These are phyloP conservation scores for Miichthys miiuy DNA, from an alignment of 2,797 vertebrate genomes.

Conservation along the genomic window DNA sequence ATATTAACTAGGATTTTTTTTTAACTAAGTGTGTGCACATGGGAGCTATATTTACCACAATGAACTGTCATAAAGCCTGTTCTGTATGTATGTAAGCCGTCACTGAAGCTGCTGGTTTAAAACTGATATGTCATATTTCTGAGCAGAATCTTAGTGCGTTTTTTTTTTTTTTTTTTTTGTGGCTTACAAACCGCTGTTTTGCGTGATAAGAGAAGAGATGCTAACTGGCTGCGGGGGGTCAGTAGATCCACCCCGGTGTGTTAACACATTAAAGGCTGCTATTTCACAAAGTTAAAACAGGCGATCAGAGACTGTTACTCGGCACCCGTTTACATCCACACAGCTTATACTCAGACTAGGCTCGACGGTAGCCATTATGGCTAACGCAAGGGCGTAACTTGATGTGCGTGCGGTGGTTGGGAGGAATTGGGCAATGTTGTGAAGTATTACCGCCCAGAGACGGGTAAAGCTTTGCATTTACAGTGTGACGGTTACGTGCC, in stretches of 20 bases:
- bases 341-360: constrained; percentile 25
- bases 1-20: no score
- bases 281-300: constrained; percentile 1
- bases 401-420: constrained; percentile 8
- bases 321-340: constrained; percentile 9
- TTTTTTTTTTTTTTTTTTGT: no score
- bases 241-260: not conserved
- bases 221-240: not conserved
- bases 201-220: not conserved
- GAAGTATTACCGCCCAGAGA: constrained; percentile 25
- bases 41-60: not conserved
- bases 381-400: constrained; percentile 67
- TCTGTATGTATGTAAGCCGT: rapidly evolving
- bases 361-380: constrained; percentile 75
- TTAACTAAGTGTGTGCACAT: no score
- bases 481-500: constrained; percentile 79
- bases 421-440: constrained; percentile 5
- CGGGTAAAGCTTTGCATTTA: constrained; percentile 63
- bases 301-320: not conserved
- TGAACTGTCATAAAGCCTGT: rapidly evolving
- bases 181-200: not conserved
- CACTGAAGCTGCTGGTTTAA: not conserved
- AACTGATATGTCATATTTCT: not conserved
- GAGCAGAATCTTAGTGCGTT: rapidly evolving
- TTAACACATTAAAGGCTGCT: not conserved